phyloP scores from a whole-genome alignment of 1,140 invertebrate species.

The Halyomorpha halys region DNA sequence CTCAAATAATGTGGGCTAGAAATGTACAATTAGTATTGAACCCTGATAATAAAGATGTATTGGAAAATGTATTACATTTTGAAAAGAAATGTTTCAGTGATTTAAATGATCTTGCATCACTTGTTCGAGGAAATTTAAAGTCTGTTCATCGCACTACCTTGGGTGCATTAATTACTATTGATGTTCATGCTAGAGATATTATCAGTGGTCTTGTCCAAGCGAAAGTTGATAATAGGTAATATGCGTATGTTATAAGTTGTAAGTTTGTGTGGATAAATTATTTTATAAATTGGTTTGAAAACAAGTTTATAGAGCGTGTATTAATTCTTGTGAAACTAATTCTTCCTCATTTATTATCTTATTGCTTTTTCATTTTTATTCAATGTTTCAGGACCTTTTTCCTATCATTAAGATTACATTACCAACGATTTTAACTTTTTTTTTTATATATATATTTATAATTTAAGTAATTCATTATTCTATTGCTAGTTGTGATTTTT shows the following conservation, averaged over 20 bases:
- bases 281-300: neutral
- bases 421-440: too few species aligned
- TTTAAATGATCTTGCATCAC: constrained; percentile 61
- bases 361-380: too few species aligned
- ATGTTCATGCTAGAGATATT: constrained; percentile 78
- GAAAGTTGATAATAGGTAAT: constrained; percentile 46
- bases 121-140: constrained; percentile 60
- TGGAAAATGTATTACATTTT: constrained; percentile 48
- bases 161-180: constrained; percentile 74
- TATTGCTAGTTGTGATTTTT: too few species aligned
- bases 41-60: constrained; percentile 34
- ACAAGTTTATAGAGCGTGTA: too few species aligned
- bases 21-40: constrained; percentile 63
- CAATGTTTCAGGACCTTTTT: too few species aligned
- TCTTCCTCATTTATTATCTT: too few species aligned
- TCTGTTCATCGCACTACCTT: constrained; percentile 60
- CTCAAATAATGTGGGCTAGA: constrained; percentile 76
- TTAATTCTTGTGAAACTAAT: too few species aligned
- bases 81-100: constrained; percentile 52
- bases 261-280: too few species aligned
- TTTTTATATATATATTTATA: too few species aligned
- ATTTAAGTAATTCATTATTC: too few species aligned
- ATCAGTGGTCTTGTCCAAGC: constrained; percentile 59
- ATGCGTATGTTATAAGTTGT: too few species aligned
- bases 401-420: too few species aligned